A percentile compares a stretch with the other conserved stretches of the same genome.
phyloP scores from a whole-genome alignment of 2,113 vertebrate genomes.

The Ceyx melanurus region DNA sequence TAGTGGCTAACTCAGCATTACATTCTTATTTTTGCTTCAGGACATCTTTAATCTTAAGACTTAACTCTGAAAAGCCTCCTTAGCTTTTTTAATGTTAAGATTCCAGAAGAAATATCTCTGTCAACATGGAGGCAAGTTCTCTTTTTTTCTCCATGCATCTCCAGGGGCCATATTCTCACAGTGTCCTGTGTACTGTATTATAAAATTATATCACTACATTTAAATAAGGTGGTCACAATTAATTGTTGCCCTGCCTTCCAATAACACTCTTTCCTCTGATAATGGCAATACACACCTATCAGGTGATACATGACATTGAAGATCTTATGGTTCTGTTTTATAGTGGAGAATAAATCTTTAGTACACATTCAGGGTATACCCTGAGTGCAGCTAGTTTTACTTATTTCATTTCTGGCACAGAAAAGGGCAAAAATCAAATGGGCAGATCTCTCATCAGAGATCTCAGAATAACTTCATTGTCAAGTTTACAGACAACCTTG shows the following conservation, averaged over 20 bases:
- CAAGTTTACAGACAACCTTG: neutral
- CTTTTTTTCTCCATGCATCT: neutral
- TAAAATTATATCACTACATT: neutral
- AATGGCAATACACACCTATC: neutral
- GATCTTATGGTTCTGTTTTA: neutral
- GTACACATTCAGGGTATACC: neutral
- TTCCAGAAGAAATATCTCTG: neutral
- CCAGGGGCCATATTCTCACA: neutral
- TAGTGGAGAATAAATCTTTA: neutral
- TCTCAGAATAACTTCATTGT: neutral
- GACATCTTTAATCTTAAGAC: conserved; percentile 2
- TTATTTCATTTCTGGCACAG: neutral
- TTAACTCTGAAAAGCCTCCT: neutral
- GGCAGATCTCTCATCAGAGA: neutral
- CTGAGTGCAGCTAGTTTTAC: neutral
- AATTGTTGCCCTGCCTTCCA: neutral
- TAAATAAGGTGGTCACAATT: neutral
- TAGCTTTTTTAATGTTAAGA: conserved; percentile 1
- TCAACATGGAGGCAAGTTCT: neutral
- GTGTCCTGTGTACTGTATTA: neutral
- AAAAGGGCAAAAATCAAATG: neutral
- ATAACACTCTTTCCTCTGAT: neutral
- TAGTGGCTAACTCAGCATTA: conserved; percentile 49
- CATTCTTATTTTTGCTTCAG: conserved; percentile 30
- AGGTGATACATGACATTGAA: neutral